These are phyloP conservation scores for Spea bombifrons DNA, from an alignment of 2,113 vertebrate genomes.

Conservation along the genomic window DNA sequence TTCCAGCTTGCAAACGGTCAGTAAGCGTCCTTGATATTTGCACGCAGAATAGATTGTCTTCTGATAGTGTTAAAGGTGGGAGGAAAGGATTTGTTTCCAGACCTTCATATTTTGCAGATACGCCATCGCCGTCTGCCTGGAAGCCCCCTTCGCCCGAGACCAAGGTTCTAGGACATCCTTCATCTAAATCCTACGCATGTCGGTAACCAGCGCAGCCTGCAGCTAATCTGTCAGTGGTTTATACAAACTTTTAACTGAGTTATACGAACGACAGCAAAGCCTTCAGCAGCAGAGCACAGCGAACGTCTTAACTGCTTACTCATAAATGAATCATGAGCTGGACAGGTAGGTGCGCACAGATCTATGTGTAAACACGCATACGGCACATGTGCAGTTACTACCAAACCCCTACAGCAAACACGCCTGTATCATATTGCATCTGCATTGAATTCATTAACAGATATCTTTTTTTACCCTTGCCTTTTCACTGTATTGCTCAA, in stretches of 20 bases:
- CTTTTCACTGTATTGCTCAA: too few species aligned
- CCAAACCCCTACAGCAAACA: slow-evolving; percentile 23
- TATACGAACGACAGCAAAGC: slow-evolving; percentile 18
- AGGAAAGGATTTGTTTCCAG: slow-evolving; percentile 5
- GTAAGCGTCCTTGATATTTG: background rate
- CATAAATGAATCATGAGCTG: slow-evolving; percentile 38
- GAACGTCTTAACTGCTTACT: slow-evolving; percentile 23
- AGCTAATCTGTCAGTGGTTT: slow-evolving; percentile 9
- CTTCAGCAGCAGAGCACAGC: slow-evolving; percentile 9
- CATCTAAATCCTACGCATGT: slow-evolving; percentile 18
- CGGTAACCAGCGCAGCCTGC: slow-evolving; percentile 21
- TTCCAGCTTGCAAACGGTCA: background rate
- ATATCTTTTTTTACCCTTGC: too few species aligned
- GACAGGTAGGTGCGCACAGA: background rate
- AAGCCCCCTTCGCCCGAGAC: background rate
- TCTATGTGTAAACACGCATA: slow-evolving; percentile 7
- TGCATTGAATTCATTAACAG: background rate
- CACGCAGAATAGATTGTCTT: background rate
- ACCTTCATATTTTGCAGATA: slow-evolving; percentile 9
- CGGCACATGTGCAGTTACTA: slow-evolving; percentile 21
- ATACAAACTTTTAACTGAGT: slow-evolving; percentile 3
- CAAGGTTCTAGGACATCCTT: slow-evolving; percentile 29
- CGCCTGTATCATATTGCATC: background rate
- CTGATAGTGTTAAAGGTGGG: background rate
- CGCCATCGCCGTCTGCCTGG: background rate